These are phyloP conservation scores for Tromatobia lineatoria DNA, from an alignment of 2,888 invertebrate genomes.

Conservation along the genomic window DNA sequence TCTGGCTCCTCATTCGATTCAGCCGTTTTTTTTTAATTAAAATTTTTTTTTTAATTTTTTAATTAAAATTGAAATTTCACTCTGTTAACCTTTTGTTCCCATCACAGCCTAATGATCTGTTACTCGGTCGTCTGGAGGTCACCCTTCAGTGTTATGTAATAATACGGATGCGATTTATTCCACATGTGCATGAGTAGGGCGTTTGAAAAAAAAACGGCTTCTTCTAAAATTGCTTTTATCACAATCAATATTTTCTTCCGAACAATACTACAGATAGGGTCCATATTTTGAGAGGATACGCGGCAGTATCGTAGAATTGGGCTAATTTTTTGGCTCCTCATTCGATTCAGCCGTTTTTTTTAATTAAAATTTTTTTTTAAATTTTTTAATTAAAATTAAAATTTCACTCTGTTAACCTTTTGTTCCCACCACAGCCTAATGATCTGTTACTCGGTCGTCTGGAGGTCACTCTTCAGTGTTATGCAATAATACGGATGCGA, in stretches of 20 bases:
- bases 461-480: conserved; percentile 42
- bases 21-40: too few relatives aligned
- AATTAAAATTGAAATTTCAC: too few relatives aligned
- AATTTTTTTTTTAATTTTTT: too few relatives aligned
- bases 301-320: too few relatives aligned
- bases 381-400: too few relatives aligned
- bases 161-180: conserved; percentile 44
- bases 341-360: too few relatives aligned
- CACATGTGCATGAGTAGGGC: not conserved
- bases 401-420: not conserved
- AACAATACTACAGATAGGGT: too few relatives aligned
- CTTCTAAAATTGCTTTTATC: not conserved
- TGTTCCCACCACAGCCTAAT: conserved; percentile 34
- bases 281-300: too few relatives aligned
- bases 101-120: conserved; percentile 21
- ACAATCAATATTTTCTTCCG: too few relatives aligned
- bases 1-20: too few relatives aligned
- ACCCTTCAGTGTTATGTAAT: conserved; percentile 46
- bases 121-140: conserved; percentile 42
- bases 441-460: conserved; percentile 31
- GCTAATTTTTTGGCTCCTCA: too few relatives aligned
- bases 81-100: conserved; percentile 27
- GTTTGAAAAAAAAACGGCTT: not conserved
- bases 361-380: too few relatives aligned
- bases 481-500: conserved; percentile 52